Conservation (phyloP, 2,888 invertebrate genomes). For the Drosophila rellima region DNA sequence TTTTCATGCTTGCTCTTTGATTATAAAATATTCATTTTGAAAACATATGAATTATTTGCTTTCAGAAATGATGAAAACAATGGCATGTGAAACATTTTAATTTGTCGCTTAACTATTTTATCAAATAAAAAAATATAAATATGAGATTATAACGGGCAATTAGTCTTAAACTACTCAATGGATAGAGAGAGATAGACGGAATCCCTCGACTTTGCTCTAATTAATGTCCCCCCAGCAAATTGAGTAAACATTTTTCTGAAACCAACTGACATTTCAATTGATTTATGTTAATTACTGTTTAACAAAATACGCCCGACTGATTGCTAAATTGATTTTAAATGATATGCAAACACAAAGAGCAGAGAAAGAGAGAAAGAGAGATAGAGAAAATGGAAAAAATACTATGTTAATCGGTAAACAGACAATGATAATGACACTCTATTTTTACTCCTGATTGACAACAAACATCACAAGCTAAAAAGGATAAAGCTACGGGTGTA, state of each 20-base stretch:
- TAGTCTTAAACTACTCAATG: neutral
- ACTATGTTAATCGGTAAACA: conserved; percentile 41
- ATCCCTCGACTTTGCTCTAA: conserved; percentile 16
- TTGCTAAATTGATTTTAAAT: conserved; percentile 75
- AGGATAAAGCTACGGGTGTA: neutral
- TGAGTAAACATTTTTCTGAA: conserved; percentile 60
- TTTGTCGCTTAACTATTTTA: neutral
- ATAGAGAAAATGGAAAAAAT: neutral
- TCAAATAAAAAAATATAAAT: conserved; percentile 8
- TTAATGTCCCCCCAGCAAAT: conserved; percentile 33
- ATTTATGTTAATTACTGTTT: conserved; percentile 79
- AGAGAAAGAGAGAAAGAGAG: neutral
- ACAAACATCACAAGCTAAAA: conserved; percentile 38
- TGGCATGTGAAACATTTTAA: conserved; percentile 28
- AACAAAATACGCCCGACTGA: conserved; percentile 69
- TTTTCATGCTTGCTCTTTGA: conserved; percentile 46
- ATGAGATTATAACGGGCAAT: conserved; percentile 2
- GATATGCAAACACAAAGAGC: conserved; percentile 60
- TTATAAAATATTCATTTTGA: conserved; percentile 30
- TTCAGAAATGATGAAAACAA: conserved; percentile 13
- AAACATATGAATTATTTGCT: conserved; percentile 36
- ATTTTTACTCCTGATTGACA: conserved; percentile 60
- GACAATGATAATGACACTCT: conserved; percentile 58
- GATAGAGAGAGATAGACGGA: neutral
- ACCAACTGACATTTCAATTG: conserved; percentile 63